phyloP scores from a whole-genome alignment of 2,113 vertebrate species.

The Paratilapia polleni region DNA sequence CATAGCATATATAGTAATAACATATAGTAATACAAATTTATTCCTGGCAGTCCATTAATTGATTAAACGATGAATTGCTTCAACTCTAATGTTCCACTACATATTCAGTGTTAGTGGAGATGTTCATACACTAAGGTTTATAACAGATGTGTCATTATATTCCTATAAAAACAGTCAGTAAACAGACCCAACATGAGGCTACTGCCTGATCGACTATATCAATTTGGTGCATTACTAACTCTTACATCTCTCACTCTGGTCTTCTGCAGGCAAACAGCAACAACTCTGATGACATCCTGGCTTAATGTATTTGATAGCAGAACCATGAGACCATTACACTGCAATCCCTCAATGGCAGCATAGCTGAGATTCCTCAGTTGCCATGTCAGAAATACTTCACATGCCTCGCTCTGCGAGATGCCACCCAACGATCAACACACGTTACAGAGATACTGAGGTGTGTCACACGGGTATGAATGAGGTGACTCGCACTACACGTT shows the following conservation, averaged over 20 bases:
- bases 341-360: conserved; percentile 31
- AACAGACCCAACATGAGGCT: not conserved
- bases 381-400: conserved; percentile 58
- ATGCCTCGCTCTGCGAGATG: conserved; percentile 45
- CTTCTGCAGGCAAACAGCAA: not conserved
- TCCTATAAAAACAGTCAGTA: not conserved
- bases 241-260: not conserved
- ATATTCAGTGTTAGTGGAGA: not conserved
- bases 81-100: not conserved
- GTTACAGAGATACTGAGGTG: conserved; percentile 45
- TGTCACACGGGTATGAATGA: conserved; percentile 58
- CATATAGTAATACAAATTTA: not conserved
- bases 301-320: conserved; percentile 2
- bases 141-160: not conserved
- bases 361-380: conserved; percentile 67
- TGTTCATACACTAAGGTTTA: not conserved
- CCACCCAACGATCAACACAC: conserved; percentile 32
- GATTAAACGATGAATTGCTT: not conserved
- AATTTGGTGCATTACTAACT: not conserved
- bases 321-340: not conserved
- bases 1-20: not conserved
- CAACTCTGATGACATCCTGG: not conserved
- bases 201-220: not conserved
- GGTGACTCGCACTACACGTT: conserved; percentile 73
- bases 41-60: not conserved